Base-by-base conservation (phyloP, 2,113 vertebrate genomes). In the Pseudonaja textilis region DNA sequence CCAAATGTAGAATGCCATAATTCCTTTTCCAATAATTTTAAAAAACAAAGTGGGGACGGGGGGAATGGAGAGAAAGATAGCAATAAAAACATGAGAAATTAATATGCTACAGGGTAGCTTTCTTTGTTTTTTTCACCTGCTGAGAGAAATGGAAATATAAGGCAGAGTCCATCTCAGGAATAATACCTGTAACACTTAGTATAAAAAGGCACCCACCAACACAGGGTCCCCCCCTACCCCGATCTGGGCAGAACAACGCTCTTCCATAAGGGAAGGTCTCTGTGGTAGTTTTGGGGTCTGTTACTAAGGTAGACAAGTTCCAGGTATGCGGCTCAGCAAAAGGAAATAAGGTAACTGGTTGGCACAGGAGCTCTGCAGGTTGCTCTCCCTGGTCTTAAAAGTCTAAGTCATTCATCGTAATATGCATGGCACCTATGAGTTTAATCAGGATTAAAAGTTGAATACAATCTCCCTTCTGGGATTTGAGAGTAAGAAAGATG, bases 1-100 rank as follows among this genome's bases (percentile, higher is more conserved):
- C 98, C 98, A 97, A 97, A 97, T 97, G 96, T 96, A 96, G 95
- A 97, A 97, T 94, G 97, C 97, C 97, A 97, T 96, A 96, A 96
- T 96, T 96, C 95, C 95, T 97, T 95, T 96, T 95, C 96, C 96
- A 95, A 96, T 95, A 96, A 95, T 95, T 95, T 95, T 95, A 96
- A 96, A 94, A 93, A 96, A 95, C 90, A 96, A 96, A 87, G 88
- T 89, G 81, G 91, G 81, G 81, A 69, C 12, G n/a, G 4, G 94
- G 95, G 64, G 47, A 64, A 69, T 34, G 47, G 64, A 47, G 93
- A 92, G 61, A 97, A 93, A 95, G 94, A 96, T 93, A 96, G 96
- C 95, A 95, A 92, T 95, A 95, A 95, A 93, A 90, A 94, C 94
- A 23, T 54, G 92, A 93, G 96, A 94, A 94, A 85, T 93, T 91